Conservation (phyloP, 2,113 vertebrate species). For the Perca flavescens region DNA sequence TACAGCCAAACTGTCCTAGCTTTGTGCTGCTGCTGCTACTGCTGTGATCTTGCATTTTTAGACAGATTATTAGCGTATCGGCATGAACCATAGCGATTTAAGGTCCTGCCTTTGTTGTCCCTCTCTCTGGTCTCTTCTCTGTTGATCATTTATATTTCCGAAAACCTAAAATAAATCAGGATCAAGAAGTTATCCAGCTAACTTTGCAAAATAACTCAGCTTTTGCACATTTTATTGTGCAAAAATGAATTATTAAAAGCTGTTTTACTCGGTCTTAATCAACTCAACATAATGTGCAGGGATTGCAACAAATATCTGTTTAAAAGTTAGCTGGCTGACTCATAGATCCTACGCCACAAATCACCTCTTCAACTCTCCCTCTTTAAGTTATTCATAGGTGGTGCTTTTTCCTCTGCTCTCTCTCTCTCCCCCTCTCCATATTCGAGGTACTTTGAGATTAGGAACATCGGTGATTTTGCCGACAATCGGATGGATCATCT, state of each 20-base stretch:
- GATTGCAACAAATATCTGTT: constrained; percentile 1
- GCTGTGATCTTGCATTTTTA: constrained; percentile 46
- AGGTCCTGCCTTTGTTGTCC: constrained; percentile 28
- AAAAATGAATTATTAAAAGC: neutral
- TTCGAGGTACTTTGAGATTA: constrained; percentile 69
- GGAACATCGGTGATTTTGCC: constrained; percentile 68
- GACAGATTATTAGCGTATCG: constrained; percentile 22
- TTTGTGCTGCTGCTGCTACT: constrained; percentile 57
- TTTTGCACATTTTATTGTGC: constrained; percentile 23
- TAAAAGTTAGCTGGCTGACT: constrained; percentile 16
- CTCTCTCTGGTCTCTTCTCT: constrained; percentile 8
- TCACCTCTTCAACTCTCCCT: constrained; percentile 6
- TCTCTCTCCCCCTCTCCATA: constrained; percentile 11
- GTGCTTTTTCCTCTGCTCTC: constrained; percentile 59
- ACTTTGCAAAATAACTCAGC: neutral
- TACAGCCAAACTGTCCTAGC: constrained; percentile 60
- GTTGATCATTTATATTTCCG: neutral
- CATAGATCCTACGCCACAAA: neutral
- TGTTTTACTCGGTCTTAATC: constrained; percentile 30
- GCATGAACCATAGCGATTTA: constrained; percentile 35
- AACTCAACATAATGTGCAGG: constrained; percentile 1
- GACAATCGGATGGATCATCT: constrained; percentile 60
- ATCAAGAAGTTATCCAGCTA: neutral
- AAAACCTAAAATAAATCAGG: constrained; percentile 10
- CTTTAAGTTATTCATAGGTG: constrained; percentile 8